Evolutionary conservation across 2,888 invertebrate genomes (phyloP).

Genomic region (Gnatocerus cornutus): DNA sequence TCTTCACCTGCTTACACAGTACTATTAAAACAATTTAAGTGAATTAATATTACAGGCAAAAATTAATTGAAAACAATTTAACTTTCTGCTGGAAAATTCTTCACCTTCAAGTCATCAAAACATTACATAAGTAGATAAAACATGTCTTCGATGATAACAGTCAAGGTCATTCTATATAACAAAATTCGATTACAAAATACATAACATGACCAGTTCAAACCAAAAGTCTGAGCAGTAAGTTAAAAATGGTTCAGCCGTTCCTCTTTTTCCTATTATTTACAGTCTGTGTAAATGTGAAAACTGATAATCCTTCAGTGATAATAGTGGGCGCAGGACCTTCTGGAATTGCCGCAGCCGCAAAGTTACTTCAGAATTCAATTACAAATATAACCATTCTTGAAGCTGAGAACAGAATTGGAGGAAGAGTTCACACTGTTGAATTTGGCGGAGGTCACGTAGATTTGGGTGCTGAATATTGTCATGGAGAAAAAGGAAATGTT

Average conservation of each 20-base stretch:
- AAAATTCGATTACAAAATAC: too few species aligned
- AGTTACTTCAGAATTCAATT: slow-evolving; percentile 70
- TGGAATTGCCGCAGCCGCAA: slow-evolving; percentile 74
- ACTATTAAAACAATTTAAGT: too few species aligned
- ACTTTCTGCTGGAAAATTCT: too few species aligned
- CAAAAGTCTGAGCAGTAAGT: too few species aligned
- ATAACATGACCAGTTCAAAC: too few species aligned
- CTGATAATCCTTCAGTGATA: not conserved
- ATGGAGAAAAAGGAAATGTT: slow-evolving; percentile 58
- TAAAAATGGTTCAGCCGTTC: not conserved
- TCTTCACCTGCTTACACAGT: too few species aligned
- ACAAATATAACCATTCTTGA: slow-evolving; percentile 69
- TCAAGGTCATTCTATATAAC: too few species aligned
- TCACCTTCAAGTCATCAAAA: too few species aligned
- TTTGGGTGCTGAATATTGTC: slow-evolving; percentile 60
- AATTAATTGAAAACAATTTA: too few species aligned
- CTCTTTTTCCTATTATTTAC: not conserved
- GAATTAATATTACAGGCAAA: too few species aligned
- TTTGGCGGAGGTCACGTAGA: slow-evolving; percentile 57
- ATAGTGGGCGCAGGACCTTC: slow-evolving; percentile 75
- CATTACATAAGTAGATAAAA: too few species aligned
- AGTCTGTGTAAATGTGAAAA: not conserved
- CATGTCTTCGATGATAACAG: too few species aligned
- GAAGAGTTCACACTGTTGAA: slow-evolving; percentile 54
- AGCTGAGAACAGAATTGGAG: slow-evolving; percentile 61